Evolutionary conservation across 1,140 invertebrate genomes (phyloP), one percentile per base, ranked within the genome.

Genomic region (Andricus grossulariae): DNA sequence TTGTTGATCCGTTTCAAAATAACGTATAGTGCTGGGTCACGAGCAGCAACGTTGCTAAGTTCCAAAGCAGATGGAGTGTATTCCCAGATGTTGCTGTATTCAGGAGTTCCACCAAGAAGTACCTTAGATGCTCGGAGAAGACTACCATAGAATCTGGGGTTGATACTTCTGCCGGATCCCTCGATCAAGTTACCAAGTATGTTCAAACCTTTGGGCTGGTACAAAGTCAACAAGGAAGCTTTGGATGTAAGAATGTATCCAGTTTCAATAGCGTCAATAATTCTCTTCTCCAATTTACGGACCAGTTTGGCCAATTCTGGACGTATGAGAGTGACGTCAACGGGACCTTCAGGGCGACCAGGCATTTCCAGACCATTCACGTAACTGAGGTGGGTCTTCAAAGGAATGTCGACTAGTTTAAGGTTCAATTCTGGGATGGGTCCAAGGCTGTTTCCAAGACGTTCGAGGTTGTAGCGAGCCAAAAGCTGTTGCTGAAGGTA

Each of bases 291-390:
- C 78, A 94, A 92, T 54, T 91, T 85, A 50, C 91, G 88, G 60
- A 94, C 91, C 32, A 92, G 75, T 13, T 89, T 78, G 13, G 91
- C 77, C 50, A 91, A 88, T 19, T 88, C 75, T 18, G 92, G 86
- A 75, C 93, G 92, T 1, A 93, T 82, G 2, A 90, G 83, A 16
- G 89, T 88, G 1, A 93, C 91, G 57, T 93, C 80, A 4, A 45
- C 8, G 15, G 60, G 25, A 7, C 60, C 60, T 52, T 93, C 87
- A 1, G 88, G 85, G 76, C 95, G 93, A 52, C 90, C 88, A 50
- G 94, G 93, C 78, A 94, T 91, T 79, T 93, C 91, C 39, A 94
- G 89, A 74, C 95, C 94, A 79, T 94, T 95, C 71, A 92, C 91
- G 74, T 92, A 88, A 70, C 90, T 91, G 81, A 95, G 82, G 86